A percentile compares a stretch with the other conserved stretches of the same genome.
Evolutionary conservation across 1,140 invertebrate species (phyloP).

Genomic region (Bombus turneri): DNA sequence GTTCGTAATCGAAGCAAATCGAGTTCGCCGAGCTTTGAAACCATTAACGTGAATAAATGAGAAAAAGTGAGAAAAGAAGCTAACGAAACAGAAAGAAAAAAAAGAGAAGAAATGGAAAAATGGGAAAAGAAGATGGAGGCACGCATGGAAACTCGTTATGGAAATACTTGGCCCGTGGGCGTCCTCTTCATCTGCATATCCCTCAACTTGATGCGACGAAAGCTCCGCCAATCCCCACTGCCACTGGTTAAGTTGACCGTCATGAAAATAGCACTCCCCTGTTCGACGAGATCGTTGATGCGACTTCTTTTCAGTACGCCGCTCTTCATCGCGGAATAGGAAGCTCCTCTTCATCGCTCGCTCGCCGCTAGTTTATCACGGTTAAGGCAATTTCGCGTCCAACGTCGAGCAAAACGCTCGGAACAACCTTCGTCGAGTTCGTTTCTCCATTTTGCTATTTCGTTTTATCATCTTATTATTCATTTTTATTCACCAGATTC

Average conservation of each 20-base stretch:
- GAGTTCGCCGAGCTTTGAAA: background rate
- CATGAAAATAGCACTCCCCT: constrained; percentile 49
- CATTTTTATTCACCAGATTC: background rate
- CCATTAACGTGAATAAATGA: background rate
- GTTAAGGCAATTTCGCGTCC: constrained; percentile 21
- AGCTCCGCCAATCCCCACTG: constrained; percentile 47
- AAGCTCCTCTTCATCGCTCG: background rate
- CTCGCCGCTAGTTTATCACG: constrained; percentile 2
- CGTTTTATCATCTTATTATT: background rate
- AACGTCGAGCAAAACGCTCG: background rate
- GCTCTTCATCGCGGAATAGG: constrained; percentile 31
- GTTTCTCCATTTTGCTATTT: background rate
- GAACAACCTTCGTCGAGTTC: background rate
- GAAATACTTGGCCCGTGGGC: constrained; percentile 40
- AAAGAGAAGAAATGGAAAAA: background rate
- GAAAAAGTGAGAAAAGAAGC: background rate
- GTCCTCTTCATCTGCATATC: constrained; percentile 43
- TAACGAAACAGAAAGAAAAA: background rate
- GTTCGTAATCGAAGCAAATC: background rate
- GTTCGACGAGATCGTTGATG: constrained; percentile 27
- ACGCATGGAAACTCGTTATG: constrained; percentile 29
- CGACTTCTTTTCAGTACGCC: constrained; percentile 50
- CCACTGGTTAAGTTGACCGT: constrained; percentile 45
- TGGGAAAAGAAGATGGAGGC: background rate
- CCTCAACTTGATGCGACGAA: constrained; percentile 41